phyloP scores from a whole-genome alignment of 2,797 vertebrate species.

The Molossus molossus region DNA sequence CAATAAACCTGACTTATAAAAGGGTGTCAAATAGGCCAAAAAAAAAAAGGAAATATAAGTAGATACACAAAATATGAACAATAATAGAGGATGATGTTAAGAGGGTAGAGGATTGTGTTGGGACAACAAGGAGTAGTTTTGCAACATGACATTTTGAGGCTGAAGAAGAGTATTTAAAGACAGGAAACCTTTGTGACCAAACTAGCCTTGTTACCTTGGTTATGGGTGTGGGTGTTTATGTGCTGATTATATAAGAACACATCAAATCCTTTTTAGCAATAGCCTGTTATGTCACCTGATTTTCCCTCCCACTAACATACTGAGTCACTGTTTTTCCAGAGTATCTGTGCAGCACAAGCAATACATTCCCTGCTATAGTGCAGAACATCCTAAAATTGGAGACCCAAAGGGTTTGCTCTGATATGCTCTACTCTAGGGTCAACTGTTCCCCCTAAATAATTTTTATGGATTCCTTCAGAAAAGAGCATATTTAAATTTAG shows the following conservation, averaged over 20 bases:
- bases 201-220: slow-evolving; percentile 58
- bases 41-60: background rate
- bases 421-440: background rate
- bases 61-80: slow-evolving; percentile 26
- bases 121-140: background rate
- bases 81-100: background rate
- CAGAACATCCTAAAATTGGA: slow-evolving; percentile 10
- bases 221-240: slow-evolving; percentile 70
- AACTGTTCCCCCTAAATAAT: background rate
- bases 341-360: slow-evolving; percentile 37
- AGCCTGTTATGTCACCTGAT: slow-evolving; percentile 54
- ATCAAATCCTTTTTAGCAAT: slow-evolving; percentile 67
- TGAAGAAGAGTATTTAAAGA: slow-evolving; percentile 3
- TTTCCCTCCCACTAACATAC: slow-evolving; percentile 62
- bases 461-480: slow-evolving; percentile 1
- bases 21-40: background rate
- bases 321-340: slow-evolving; percentile 60
- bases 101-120: background rate
- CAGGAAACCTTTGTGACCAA: slow-evolving; percentile 33
- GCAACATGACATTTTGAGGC: background rate
- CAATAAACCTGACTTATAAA: background rate
- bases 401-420: background rate
- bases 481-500: background rate
- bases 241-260: slow-evolving; percentile 58
- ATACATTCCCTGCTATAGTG: background rate